Percentiles rank a stretch among this genome's conserved stretches.
phyloP scores from a whole-genome alignment of 2,797 vertebrate species.

The Melanotaenia trifasciata region DNA sequence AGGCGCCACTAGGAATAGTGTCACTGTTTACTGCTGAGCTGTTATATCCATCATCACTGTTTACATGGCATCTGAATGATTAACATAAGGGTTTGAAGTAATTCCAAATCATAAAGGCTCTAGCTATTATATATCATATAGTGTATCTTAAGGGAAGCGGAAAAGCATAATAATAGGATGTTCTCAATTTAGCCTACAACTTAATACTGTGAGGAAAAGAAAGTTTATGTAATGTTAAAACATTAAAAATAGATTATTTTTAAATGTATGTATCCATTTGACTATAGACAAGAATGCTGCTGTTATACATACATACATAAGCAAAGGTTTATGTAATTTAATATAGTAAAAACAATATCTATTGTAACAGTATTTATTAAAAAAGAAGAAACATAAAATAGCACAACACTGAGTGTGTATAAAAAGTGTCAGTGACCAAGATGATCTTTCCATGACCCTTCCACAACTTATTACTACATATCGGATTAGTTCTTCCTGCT shows the following conservation, averaged over 20 bases:
- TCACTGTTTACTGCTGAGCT: constrained; percentile 25
- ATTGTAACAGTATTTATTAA: not conserved
- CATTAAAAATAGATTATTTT: not conserved
- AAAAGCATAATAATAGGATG: not conserved
- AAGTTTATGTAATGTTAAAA: not conserved
- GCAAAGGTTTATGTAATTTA: not conserved
- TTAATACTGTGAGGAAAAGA: not conserved
- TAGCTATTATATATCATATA: not conserved
- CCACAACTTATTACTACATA: too few species aligned
- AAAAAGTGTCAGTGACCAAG: not conserved
- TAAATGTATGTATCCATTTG: not conserved
- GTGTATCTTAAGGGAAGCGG: not conserved
- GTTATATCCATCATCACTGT: constrained; percentile 34
- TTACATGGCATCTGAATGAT: constrained; percentile 22
- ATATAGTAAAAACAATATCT: not conserved
- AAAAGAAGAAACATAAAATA: too few species aligned
- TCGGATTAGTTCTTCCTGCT: too few species aligned
- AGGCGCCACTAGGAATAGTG: not conserved
- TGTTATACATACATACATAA: not conserved
- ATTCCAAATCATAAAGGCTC: not conserved
- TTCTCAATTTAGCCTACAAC: not conserved
- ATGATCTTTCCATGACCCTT: too few species aligned
- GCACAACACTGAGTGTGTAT: not conserved
- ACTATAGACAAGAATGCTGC: not conserved
- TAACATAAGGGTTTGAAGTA: not conserved